Percentiles rank a stretch among this genome's conserved stretches.
Conservation (phyloP, 1,140 invertebrate species). For the Colletes gigas region DNA sequence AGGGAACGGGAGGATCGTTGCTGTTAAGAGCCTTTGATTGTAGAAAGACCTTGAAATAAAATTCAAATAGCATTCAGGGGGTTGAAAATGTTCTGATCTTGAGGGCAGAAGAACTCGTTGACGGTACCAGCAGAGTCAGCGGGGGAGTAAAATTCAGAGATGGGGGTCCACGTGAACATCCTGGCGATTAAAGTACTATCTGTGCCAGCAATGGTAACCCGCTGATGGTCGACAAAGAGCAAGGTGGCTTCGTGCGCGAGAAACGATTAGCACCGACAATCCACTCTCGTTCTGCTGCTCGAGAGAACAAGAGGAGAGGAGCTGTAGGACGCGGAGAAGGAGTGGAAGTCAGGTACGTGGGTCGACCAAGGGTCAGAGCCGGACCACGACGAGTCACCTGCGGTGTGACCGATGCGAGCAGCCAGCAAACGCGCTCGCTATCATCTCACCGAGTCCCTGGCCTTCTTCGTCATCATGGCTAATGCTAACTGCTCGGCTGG, state of each 20-base stretch:
- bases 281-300: constrained; percentile 26
- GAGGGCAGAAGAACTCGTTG: too few relatives aligned
- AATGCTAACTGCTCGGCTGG: constrained; percentile 64
- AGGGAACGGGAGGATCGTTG: not conserved
- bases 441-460: constrained; percentile 63
- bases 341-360: constrained; percentile 66
- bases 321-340: constrained; percentile 31
- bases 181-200: not conserved
- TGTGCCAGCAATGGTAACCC: not conserved
- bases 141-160: too few relatives aligned
- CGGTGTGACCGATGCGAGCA: constrained; percentile 63
- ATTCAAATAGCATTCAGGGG: too few relatives aligned
- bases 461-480: constrained; percentile 68
- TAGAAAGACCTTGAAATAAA: not conserved
- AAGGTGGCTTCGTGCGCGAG: constrained; percentile 61
- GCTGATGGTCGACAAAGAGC: constrained; percentile 58
- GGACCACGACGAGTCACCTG: constrained; percentile 63
- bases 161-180: not conserved
- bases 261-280: constrained; percentile 65
- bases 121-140: too few relatives aligned
- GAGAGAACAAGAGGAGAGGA: constrained; percentile 15
- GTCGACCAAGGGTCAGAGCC: constrained; percentile 62
- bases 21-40: not conserved
- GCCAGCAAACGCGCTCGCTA: constrained; percentile 66
- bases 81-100: too few relatives aligned